These are phyloP conservation scores for Oceanodroma tethys DNA, from an alignment of 2,113 vertebrate genomes.

Conservation along the genomic window DNA sequence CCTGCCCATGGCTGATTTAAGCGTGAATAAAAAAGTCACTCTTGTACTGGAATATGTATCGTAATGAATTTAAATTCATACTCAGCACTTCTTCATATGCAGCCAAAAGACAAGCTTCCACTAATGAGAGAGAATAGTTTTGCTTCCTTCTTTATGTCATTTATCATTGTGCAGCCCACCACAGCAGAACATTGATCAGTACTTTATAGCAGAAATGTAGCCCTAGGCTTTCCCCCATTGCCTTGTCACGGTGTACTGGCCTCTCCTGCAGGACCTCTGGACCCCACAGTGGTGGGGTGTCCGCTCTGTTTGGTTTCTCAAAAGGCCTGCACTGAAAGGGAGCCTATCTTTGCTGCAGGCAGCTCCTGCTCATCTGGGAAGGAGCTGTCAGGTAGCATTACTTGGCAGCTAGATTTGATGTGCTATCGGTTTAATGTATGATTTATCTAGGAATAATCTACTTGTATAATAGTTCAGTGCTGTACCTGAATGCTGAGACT, in stretches of 20 bases:
- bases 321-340: background rate
- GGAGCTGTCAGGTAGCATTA: background rate
- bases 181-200: background rate
- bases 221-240: background rate
- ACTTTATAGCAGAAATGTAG: background rate
- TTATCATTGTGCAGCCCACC: background rate
- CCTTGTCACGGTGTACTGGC: background rate
- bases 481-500: background rate
- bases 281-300: no score
- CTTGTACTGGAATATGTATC: background rate
- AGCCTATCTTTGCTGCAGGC: background rate
- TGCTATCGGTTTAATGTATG: background rate
- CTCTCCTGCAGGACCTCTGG: background rate
- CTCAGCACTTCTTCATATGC: background rate
- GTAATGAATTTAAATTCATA: background rate
- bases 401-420: background rate
- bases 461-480: background rate
- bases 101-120: background rate
- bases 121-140: background rate
- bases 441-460: conserved; percentile 6
- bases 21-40: background rate
- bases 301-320: background rate
- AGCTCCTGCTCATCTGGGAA: background rate
- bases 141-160: background rate
- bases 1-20: background rate